phyloP scores from a whole-genome alignment of 2,888 invertebrate genomes.

The Rosalia funebris region DNA sequence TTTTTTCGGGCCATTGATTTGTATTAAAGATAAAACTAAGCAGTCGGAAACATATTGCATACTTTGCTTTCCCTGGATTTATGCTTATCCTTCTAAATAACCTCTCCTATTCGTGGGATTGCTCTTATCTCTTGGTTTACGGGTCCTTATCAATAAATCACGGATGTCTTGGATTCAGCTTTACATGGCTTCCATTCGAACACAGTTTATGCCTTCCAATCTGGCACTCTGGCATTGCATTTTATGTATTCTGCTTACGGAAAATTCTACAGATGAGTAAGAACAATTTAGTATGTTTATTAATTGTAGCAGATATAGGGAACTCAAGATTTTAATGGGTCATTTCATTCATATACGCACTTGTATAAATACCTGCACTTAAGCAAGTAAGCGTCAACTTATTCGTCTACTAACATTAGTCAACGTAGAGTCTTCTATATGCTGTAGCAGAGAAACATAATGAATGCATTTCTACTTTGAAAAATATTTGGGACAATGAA shows the following conservation, averaged over 20 bases:
- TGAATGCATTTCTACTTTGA: too few relatives aligned
- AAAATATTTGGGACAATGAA: too few relatives aligned
- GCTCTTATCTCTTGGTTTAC: constrained; percentile 39
- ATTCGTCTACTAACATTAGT: too few relatives aligned
- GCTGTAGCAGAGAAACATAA: too few relatives aligned
- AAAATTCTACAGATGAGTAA: too few relatives aligned
- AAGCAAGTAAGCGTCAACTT: too few relatives aligned
- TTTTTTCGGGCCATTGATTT: constrained; percentile 40
- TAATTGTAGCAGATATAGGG: too few relatives aligned
- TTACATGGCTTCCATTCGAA: constrained; percentile 17
- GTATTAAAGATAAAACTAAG: constrained; percentile 31
- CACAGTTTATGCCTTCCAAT: not conserved
- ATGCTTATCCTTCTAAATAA: constrained; percentile 44
- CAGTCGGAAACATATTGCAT: constrained; percentile 43
- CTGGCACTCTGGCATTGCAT: not conserved
- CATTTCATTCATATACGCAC: too few relatives aligned
- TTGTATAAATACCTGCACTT: too few relatives aligned
- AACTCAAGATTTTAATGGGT: too few relatives aligned
- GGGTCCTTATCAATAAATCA: constrained; percentile 36
- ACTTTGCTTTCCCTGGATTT: constrained; percentile 42
- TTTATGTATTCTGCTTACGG: not conserved
- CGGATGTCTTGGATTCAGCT: constrained; percentile 28
- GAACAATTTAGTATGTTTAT: too few relatives aligned
- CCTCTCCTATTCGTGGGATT: constrained; percentile 37
- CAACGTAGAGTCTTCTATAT: too few relatives aligned